Evolutionary conservation across 1,140 invertebrate species (phyloP).

Genomic region (Cyrtorhinus lividipennis): DNA sequence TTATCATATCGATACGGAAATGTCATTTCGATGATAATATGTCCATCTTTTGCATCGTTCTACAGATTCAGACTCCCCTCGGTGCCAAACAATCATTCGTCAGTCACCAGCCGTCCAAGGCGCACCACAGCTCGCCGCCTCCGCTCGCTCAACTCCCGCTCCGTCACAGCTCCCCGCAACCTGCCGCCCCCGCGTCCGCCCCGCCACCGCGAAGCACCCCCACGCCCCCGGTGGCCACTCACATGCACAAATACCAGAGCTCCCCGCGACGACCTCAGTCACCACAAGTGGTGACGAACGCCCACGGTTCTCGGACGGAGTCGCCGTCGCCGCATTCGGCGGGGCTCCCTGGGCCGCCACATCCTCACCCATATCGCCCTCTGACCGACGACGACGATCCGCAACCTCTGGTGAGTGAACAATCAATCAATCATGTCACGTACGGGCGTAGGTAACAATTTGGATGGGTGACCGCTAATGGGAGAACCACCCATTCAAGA

Average conservation of each 20-base stretch:
- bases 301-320: not conserved
- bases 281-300: not conserved
- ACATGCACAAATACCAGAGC: not conserved
- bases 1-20: no score
- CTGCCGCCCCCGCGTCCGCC: not conserved
- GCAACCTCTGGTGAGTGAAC: constrained; percentile 17
- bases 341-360: not conserved
- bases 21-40: no score
- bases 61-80: not conserved
- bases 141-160: not conserved
- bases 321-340: not conserved
- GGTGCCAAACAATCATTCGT: not conserved
- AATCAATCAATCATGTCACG: no score
- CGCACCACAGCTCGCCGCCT: not conserved
- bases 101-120: not conserved
- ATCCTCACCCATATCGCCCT: not conserved
- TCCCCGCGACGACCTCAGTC: not conserved
- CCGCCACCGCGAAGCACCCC: not conserved
- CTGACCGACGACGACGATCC: not conserved
- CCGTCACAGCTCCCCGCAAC: not conserved
- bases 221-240: not conserved
- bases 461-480: no score
- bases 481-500: no score
- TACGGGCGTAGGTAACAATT: no score
- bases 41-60: no score